phyloP scores from a whole-genome alignment of 2,888 invertebrate genomes.

The Nymphalis c-album region DNA sequence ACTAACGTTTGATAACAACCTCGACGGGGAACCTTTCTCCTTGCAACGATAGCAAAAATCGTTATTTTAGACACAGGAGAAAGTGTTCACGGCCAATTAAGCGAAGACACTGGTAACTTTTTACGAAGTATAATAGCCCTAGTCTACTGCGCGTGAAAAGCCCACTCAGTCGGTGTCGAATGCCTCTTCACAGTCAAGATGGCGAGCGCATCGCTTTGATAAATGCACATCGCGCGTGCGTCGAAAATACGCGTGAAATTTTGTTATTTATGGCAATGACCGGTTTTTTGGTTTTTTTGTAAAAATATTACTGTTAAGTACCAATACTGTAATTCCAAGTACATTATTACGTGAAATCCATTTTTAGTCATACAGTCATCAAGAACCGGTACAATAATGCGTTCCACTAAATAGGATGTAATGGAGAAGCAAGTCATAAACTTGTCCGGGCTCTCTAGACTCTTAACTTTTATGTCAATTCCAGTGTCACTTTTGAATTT shows the following conservation, averaged over 20 bases:
- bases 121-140: conserved; percentile 59
- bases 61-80: conserved; percentile 39
- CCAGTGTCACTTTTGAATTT: neutral
- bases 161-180: conserved; percentile 72
- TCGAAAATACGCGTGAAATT: conserved; percentile 7
- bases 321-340: neutral
- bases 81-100: conserved; percentile 65
- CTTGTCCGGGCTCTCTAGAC: conserved; percentile 3
- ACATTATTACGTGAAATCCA: conserved; percentile 3
- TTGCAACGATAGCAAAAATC: conserved; percentile 21
- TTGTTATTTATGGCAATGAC: conserved; percentile 7
- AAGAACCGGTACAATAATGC: conserved; percentile 9
- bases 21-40: conserved; percentile 1
- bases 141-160: conserved; percentile 61
- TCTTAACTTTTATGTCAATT: conserved; percentile 14
- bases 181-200: conserved; percentile 65
- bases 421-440: conserved; percentile 14
- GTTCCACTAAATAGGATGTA: conserved; percentile 18
- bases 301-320: neutral
- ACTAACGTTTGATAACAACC: neutral
- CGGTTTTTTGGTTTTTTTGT: neutral
- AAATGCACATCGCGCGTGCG: conserved; percentile 58
- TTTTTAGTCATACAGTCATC: conserved; percentile 12
- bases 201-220: conserved; percentile 62
- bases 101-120: conserved; percentile 62